phyloP scores from a whole-genome alignment of 2,888 invertebrate genomes.

The Epistrophe eligans region DNA sequence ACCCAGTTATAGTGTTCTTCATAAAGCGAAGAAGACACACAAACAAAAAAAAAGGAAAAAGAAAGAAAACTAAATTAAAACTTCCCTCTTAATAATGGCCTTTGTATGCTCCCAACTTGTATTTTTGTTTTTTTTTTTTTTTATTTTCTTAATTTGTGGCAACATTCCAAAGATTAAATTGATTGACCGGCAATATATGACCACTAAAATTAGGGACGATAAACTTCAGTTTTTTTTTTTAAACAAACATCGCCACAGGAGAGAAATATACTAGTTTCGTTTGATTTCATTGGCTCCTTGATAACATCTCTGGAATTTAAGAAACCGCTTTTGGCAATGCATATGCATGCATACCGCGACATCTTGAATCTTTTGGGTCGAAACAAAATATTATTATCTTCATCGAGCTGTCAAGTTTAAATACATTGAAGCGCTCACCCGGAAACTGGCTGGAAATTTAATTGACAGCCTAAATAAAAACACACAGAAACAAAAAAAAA shows the following conservation, averaged over 20 bases:
- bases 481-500: background rate
- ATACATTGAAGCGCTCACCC: slow-evolving; percentile 46
- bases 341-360: slow-evolving; percentile 4
- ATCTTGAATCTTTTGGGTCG: slow-evolving; percentile 12
- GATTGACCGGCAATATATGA: slow-evolving; percentile 39
- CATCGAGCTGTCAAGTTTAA: slow-evolving; percentile 48
- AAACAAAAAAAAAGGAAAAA: slow-evolving; percentile 17
- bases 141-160: slow-evolving; percentile 38
- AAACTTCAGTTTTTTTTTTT: slow-evolving; percentile 19
- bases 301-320: slow-evolving; percentile 42
- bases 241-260: slow-evolving; percentile 28
- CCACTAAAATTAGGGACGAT: slow-evolving; percentile 57
- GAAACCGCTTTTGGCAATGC: slow-evolving; percentile 22
- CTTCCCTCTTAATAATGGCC: slow-evolving; percentile 45
- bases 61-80: slow-evolving; percentile 46
- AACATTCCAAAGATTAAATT: slow-evolving; percentile 45
- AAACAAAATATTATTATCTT: slow-evolving; percentile 23
- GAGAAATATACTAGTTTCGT: slow-evolving; percentile 27
- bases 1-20: slow-evolving; percentile 49
- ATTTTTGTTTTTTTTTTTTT: slow-evolving; percentile 18
- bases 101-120: slow-evolving; percentile 54
- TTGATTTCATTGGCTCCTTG: slow-evolving; percentile 9
- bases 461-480: slow-evolving; percentile 47
- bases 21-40: background rate
- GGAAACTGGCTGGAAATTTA: slow-evolving; percentile 59